Base-by-base conservation (phyloP, 2,888 invertebrate species). In the Gymnosoma rotundatum region DNA sequence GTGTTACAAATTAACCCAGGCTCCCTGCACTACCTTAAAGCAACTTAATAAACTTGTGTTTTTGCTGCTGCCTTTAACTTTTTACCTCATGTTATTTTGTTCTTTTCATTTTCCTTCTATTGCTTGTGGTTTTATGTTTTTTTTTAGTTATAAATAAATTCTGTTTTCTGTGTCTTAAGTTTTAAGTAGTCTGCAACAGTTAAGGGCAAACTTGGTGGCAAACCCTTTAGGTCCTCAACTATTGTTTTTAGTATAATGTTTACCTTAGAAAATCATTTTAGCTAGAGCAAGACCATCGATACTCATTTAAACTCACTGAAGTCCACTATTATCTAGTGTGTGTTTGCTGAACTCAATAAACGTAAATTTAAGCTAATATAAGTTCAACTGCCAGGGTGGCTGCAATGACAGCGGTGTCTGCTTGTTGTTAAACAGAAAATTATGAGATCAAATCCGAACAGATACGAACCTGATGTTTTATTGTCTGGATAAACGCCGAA, bases 101-200 rank as follows among this genome's bases (percentile, higher is more conserved):
- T 25, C 12, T 21, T 42, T 42, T 32, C 10, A 20, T 38, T 18
- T 56, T 42, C n/a, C 1, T 48, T 72, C 32, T 12, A 50, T 48
- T 18, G 1, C 21, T 50, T n/a, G 50, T 73, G 16, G n/a, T 36
- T 70, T 63, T 78, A 54, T 54, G 32, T 32, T 32, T 61, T 52
- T 16, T 42, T 18, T 2, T 32, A 61, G n/a, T 12, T 66, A 45
- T 42, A 79, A 38, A 73, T 60, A 79, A 52, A 73, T 50, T 70
- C 42, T 61, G 72, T 72, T 75, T 83, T n/a, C n/a, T 75, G 80
- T 80, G 75, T 61, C 36, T 72, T 67, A 80, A 76, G 76, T 80
- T 83, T 79, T 78, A 78, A 78, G 83, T 69, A 83, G 76, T 70
- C 67, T 72, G 50, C 67, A 45, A 58, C 79, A 72, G 80, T 66